A percentile compares a stretch with the other conserved stretches of the same genome.
Evolutionary conservation across 2,113 vertebrate species (phyloP).

Genomic region (Oncorhynchus mykiss): DNA sequence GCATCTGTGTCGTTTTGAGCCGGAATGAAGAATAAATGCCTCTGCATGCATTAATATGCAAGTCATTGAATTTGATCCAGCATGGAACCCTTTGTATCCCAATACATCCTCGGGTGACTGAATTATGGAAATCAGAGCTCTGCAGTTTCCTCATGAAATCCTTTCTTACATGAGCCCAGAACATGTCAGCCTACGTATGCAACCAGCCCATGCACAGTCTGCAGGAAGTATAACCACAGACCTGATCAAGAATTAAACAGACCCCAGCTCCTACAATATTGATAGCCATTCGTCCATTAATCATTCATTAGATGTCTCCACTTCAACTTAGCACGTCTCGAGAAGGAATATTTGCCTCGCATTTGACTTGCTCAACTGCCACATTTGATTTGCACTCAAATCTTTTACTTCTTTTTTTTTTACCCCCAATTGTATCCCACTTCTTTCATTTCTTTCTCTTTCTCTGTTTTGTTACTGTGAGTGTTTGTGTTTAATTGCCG

Average conservation of each 20-base stretch:
- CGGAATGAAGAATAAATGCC: neutral
- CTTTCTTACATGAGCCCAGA: too few relatives aligned
- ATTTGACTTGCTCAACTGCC: neutral
- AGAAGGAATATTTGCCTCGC: neutral
- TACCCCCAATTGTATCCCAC: neutral
- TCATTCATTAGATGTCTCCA: neutral
- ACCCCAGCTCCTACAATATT: neutral
- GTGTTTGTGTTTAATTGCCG: neutral
- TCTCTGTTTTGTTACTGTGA: neutral
- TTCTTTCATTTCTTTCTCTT: neutral
- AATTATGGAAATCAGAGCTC: neutral
- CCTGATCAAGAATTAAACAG: constrained; percentile 1
- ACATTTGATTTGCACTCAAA: neutral
- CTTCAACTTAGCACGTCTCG: neutral
- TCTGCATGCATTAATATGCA: neutral
- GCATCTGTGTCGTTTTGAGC: neutral
- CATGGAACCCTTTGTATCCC: too few relatives aligned
- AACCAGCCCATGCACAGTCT: neutral
- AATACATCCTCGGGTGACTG: neutral
- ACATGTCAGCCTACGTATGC: neutral
- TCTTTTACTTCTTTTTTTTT: neutral
- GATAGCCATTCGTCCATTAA: neutral
- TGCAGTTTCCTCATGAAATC: too few relatives aligned
- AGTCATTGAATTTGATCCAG: neutral
- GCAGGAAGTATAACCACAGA: neutral